These are phyloP conservation scores for Pseudococcus jackbeardsleyi DNA, from an alignment of 2,888 invertebrate species.

Conservation along the genomic window DNA sequence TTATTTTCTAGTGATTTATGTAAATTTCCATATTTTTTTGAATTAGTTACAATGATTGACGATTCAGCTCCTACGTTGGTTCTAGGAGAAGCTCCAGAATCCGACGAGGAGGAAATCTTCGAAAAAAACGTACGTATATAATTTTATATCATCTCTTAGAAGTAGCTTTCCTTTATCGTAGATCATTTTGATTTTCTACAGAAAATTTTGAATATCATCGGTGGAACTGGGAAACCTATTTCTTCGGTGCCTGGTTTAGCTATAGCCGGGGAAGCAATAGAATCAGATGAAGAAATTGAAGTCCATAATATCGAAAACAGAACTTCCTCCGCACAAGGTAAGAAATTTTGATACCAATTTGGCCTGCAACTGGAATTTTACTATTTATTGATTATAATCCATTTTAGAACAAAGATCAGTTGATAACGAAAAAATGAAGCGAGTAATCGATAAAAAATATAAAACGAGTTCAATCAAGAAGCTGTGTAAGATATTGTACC, in stretches of 20 bases:
- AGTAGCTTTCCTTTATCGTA: neutral
- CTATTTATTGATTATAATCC: neutral
- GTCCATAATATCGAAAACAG: conserved; percentile 47
- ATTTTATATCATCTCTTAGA: neutral
- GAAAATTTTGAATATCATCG: conserved; percentile 32
- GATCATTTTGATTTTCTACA: neutral
- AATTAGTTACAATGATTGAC: neutral
- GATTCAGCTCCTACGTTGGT: conserved; percentile 45
- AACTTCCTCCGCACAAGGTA: neutral
- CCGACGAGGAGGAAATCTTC: conserved; percentile 53
- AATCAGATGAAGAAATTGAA: conserved; percentile 57
- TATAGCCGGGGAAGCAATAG: conserved; percentile 53
- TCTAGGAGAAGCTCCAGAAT: conserved; percentile 60
- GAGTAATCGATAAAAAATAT: conserved; percentile 16
- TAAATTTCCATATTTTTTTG: too few species aligned
- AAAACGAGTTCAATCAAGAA: conserved; percentile 33
- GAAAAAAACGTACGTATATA: conserved; percentile 34
- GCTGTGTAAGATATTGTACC: conserved; percentile 25
- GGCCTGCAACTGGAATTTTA: neutral
- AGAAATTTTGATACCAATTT: neutral
- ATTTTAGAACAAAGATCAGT: neutral
- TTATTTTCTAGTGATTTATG: too few species aligned
- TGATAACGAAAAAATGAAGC: neutral
- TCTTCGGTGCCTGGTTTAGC: conserved; percentile 37
- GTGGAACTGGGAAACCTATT: neutral